Evolutionary conservation across 2,888 invertebrate species (phyloP), one percentile per base, ranked within the genome.

Genomic region (Cacoxenus indagator): DNA sequence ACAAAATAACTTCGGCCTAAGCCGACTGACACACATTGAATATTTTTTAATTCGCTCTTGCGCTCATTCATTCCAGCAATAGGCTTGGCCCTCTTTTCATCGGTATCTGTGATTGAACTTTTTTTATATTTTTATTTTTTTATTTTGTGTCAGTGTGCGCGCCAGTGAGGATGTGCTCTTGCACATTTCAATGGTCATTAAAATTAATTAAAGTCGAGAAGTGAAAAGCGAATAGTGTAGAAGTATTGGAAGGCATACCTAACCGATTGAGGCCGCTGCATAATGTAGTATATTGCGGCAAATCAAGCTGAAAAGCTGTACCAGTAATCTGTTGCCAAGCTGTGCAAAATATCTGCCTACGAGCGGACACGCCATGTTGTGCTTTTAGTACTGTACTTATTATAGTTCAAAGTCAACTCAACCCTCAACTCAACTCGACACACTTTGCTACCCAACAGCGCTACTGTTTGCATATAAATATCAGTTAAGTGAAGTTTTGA

Each of bases 171-270:
- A n/a, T n/a, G n/a, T n/a, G n/a, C n/a, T n/a, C 1, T 31, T 31
- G 19, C 17, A 17, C 19, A 48, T 48, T 48, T 51, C 51, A 9
- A 17, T 51, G 51, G 9, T 51, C 51, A 51, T 51, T 51, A 51
- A 51, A 51, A 51, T 51, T 51, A 51, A 51, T 51, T 51, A 51
- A 51, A 51, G 51, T 51, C 51, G 22, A 51, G 9, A 51, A 48
- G 19, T 48, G 48, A 48, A 22, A 51, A 22, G 37, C 37, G 8
- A 19, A 48, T 17, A 48, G 48, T 48, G 8, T 8, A 51, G 9
- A 22, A 22, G 19, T 9, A 51, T 11, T 43, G 45, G n/a, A 48
- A 51, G 9, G n/a, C 17, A 19, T 22, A 19, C 9, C 17, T 3
- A 22, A 51, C 19, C 9, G 22, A 51, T 9, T 51, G 22, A 11